Conservation (phyloP, 2,888 invertebrate genomes). For the Acrobasis repandana region DNA sequence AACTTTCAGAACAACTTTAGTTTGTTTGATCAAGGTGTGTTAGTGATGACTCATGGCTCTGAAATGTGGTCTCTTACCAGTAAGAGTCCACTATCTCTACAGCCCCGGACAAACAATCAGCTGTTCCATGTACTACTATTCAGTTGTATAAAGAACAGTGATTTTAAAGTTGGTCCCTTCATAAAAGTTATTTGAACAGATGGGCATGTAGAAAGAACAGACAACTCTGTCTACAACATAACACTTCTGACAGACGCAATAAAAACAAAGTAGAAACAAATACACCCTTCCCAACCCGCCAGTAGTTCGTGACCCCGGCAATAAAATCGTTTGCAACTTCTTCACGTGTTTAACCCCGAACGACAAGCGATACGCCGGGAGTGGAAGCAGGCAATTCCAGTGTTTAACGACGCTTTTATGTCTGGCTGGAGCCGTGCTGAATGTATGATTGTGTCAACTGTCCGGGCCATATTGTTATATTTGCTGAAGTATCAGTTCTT, state of each 20-base stretch:
- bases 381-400: slow-evolving; percentile 4
- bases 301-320: background rate
- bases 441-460: background rate
- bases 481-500: background rate
- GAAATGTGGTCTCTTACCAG: no score
- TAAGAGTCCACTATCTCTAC: no score
- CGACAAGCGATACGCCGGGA: background rate
- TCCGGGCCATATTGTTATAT: background rate
- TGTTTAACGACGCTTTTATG: background rate
- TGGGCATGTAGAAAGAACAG: no score
- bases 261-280: background rate
- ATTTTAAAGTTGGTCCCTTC: no score
- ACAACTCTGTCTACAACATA: background rate
- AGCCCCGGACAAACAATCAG: no score
- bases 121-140: no score
- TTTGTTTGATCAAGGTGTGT: no score
- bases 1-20: no score
- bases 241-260: background rate
- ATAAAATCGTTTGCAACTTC: slow-evolving; percentile 2
- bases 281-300: background rate
- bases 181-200: no score
- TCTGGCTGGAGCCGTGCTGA: background rate
- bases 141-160: no score
- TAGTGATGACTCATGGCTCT: no score
- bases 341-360: slow-evolving; percentile 1